phyloP scores from a whole-genome alignment of 2,888 invertebrate species.

The Cephus sareptanus region DNA sequence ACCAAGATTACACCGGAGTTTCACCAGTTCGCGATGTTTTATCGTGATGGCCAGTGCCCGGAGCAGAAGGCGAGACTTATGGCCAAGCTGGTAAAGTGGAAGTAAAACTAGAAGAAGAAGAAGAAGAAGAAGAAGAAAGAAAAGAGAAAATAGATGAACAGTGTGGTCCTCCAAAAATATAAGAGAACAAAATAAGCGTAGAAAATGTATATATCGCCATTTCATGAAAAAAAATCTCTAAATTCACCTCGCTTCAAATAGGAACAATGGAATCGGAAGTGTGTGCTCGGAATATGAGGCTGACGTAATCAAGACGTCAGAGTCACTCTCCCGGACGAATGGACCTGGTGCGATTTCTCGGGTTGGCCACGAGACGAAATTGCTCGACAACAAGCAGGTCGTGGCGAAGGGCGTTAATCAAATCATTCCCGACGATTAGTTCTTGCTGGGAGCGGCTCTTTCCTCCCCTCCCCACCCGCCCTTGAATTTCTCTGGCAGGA shows the following conservation, averaged over 20 bases:
- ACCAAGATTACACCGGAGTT: conserved; percentile 57
- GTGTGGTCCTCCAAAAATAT: no score
- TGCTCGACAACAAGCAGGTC: conserved; percentile 15
- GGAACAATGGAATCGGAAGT: no score
- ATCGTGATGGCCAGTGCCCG: conserved; percentile 47
- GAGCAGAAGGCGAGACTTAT: conserved; percentile 2
- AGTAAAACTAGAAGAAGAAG: neutral
- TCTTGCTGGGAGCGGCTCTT: conserved; percentile 22
- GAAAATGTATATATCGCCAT: no score
- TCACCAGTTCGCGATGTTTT: conserved; percentile 58
- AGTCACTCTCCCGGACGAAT: no score
- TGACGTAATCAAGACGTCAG: no score
- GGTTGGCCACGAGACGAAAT: neutral
- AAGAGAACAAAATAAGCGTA: no score
- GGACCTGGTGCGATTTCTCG: neutral
- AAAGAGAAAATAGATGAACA: conserved; percentile 13
- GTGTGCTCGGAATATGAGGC: no score
- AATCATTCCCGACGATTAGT: conserved; percentile 47
- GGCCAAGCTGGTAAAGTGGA: no score
- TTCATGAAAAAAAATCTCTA: no score
- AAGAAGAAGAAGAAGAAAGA: neutral
- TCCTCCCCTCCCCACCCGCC: neutral
- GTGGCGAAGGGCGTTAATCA: conserved; percentile 39
- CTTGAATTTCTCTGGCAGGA: conserved; percentile 5
- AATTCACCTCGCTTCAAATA: no score